Evolutionary conservation across 2,888 invertebrate species (phyloP), one percentile per base, ranked within the genome.

Genomic region (Melipona beecheii): DNA sequence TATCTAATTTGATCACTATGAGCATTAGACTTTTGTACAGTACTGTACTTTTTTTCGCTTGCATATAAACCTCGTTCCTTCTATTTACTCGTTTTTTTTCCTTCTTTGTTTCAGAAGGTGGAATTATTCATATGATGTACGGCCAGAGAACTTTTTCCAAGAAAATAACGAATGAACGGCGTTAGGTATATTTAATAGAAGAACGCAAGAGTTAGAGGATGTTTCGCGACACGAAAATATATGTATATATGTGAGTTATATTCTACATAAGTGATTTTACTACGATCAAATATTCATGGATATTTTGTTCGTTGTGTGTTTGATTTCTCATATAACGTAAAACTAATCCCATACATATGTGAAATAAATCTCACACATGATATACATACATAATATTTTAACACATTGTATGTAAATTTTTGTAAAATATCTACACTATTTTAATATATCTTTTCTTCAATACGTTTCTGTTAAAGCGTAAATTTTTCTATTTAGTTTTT

Each of bases 1-100:
- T 9, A 36, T 36, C 36, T 9, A 36, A 9, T 9, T 36, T 36
- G 36, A 36, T 36, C 36, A 9, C 36, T 9, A 9, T 1, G 36
- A 9, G 36, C 9, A 9, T 36, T 36, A 36, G 36, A 56, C n/a
- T 15, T n/a, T 56, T 15, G 56, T 2, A 13, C n/a, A 15, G 2
- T 15, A 56, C n/a, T 5, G 4, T 56, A 15, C 56, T n/a, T n/a
- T 13, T 5, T n/a, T 56, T 56, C n/a, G 56, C n/a, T 56, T n/a
- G 2, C 5, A n/a, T 1, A n/a, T n/a, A n/a, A 13, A 2, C 0
- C 13, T 0, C 56, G 0, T 13, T 13, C 0, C 6, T 6, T 43
- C 3, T 27, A 13, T 4, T 6, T 49, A 9, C 17, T 50, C 13
- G 49, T 31, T 15, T 19, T 1, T 21, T 2, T 36, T 24, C 4